Percentiles rank a stretch among this genome's conserved stretches.
Conservation (phyloP, 2,888 invertebrate species). For the Saturnia japonica region DNA sequence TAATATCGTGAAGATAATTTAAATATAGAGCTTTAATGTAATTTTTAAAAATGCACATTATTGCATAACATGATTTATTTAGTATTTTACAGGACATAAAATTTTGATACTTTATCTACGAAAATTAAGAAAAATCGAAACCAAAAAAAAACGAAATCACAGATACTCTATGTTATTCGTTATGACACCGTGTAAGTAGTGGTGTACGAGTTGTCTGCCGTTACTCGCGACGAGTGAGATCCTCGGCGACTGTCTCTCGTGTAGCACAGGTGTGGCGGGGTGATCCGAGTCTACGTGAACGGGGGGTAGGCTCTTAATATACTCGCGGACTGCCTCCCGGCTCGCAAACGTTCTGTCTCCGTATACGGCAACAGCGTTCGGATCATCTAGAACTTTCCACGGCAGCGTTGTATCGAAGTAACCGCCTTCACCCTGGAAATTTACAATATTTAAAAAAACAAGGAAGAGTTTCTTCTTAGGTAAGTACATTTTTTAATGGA, state of each 20-base stretch:
- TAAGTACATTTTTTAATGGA: no score
- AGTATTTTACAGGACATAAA: background rate
- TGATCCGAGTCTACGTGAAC: slow-evolving; percentile 25
- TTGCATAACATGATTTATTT: background rate
- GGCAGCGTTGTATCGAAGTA: slow-evolving; percentile 64
- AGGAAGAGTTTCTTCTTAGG: no score
- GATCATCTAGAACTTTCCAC: slow-evolving; percentile 48
- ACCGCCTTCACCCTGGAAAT: slow-evolving; percentile 66
- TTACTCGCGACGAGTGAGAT: slow-evolving; percentile 48
- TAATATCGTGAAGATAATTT: no score
- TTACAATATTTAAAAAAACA: no score
- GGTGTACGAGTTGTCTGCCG: slow-evolving; percentile 60
- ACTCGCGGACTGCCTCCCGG: slow-evolving; percentile 47
- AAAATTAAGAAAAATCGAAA: background rate
- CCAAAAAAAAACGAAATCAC: slow-evolving; percentile 34
- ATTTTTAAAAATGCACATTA: background rate
- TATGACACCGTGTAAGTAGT: slow-evolving; percentile 53
- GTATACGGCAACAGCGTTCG: slow-evolving; percentile 48
- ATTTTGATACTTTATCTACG: background rate
- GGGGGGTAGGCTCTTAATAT: slow-evolving; percentile 46
- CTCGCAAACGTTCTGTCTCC: slow-evolving; percentile 55
- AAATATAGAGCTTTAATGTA: no score
- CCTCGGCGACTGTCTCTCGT: slow-evolving; percentile 40
- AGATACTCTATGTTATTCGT: slow-evolving; percentile 56
- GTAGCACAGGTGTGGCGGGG: slow-evolving; percentile 45